A percentile compares a stretch with the other conserved stretches of the same genome.
Evolutionary conservation across 2,113 vertebrate species (phyloP).

Genomic region (Porphyrio hochstetteri): DNA sequence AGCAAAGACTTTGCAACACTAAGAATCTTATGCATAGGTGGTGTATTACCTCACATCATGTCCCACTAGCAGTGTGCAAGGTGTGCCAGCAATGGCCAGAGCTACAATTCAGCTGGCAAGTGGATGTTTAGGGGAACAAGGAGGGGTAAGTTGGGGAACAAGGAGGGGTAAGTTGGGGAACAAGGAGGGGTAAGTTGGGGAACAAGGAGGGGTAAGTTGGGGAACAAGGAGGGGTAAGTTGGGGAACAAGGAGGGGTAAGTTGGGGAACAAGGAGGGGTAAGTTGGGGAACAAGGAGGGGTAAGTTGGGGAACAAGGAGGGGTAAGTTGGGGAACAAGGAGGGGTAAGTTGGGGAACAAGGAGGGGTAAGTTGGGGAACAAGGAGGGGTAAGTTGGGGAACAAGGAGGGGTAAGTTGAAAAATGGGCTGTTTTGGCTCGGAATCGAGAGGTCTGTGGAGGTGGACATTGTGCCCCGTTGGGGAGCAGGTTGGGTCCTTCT

Average conservation of each 20-base stretch:
- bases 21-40: background rate
- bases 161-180: background rate
- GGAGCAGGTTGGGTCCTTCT: background rate
- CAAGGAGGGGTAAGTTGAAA: background rate
- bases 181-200: background rate
- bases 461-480: background rate
- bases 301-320: too few species aligned
- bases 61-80: background rate
- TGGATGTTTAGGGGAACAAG: background rate
- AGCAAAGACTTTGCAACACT: background rate
- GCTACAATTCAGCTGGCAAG: background rate
- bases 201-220: background rate
- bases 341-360: too few species aligned
- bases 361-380: too few species aligned
- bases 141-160: too few species aligned
- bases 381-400: background rate
- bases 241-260: background rate
- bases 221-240: background rate
- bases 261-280: too few species aligned
- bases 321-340: background rate
- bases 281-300: background rate
- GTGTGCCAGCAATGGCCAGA: background rate
- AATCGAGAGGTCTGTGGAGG: background rate
- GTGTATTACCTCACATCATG: background rate
- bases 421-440: background rate